Conservation (phyloP, 2,888 invertebrate species). For the Flabesymbios commensalis region DNA sequence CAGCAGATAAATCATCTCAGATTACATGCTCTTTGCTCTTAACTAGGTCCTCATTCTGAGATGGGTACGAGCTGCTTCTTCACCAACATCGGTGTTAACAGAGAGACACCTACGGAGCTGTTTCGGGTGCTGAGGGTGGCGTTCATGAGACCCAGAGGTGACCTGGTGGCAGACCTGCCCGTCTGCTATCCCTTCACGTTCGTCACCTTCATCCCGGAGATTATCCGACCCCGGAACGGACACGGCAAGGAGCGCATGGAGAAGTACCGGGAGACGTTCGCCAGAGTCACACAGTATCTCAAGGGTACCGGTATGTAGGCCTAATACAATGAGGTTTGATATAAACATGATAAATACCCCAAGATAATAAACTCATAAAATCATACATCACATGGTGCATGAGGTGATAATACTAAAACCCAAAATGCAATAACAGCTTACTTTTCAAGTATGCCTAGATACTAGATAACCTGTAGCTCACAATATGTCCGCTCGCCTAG, state of each 20-base stretch:
- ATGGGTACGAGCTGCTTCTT: slow-evolving; percentile 31
- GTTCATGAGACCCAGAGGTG: slow-evolving; percentile 13
- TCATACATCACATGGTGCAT: no score
- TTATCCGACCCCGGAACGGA: slow-evolving; percentile 18
- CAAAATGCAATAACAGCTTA: no score
- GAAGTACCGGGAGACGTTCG: slow-evolving; percentile 29
- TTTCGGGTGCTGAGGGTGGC: slow-evolving; percentile 32
- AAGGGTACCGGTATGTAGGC: slow-evolving; percentile 20
- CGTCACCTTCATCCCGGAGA: slow-evolving; percentile 36
- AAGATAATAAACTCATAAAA: no score
- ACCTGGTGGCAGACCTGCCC: background rate
- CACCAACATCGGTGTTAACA: slow-evolving; percentile 26
- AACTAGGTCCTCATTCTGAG: slow-evolving; percentile 33
- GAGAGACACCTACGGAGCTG: slow-evolving; percentile 25
- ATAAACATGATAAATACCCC: no score
- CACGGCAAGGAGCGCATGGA: slow-evolving; percentile 30
- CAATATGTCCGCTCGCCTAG: no score
- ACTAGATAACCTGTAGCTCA: no score
- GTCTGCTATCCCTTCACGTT: slow-evolving; percentile 33
- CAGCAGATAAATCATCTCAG: no score
- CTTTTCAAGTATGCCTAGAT: no score
- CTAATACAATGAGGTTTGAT: background rate
- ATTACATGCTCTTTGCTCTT: no score
- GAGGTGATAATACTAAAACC: no score
- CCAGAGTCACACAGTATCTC: slow-evolving; percentile 24